Evolutionary conservation across 2,113 vertebrate genomes (phyloP).

Genomic region (Indicator maculatus): DNA sequence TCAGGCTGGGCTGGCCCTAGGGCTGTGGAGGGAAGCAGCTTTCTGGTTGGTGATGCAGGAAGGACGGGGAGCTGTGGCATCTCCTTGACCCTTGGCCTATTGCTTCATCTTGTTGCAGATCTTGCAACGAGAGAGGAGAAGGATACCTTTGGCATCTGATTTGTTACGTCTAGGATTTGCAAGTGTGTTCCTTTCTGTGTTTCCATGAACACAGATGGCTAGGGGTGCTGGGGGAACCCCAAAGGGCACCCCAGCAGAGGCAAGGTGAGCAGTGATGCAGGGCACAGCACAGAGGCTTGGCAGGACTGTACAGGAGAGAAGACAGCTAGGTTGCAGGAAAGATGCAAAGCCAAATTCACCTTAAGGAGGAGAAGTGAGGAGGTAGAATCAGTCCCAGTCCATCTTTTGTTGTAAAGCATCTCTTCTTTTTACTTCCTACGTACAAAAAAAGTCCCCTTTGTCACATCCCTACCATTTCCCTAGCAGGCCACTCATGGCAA

Average conservation of each 20-base stretch:
- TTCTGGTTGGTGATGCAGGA: not conserved
- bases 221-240: rapidly evolving
- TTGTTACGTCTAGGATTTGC: not conserved
- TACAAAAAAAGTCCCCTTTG: not conserved
- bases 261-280: not conserved
- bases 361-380: not conserved
- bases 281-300: not conserved
- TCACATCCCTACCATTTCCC: not conserved
- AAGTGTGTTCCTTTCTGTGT: not conserved
- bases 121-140: not conserved
- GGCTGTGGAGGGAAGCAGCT: not conserved
- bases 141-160: not conserved
- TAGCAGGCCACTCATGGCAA: not conserved
- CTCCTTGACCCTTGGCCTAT: rapidly evolving
- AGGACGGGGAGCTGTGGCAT: not conserved
- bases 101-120: not conserved
- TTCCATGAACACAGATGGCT: not conserved
- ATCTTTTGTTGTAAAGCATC: not conserved
- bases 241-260: not conserved
- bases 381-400: not conserved
- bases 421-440: not conserved
- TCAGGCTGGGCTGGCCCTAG: not conserved
- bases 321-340: not conserved
- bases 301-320: not conserved
- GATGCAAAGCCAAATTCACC: not conserved